phyloP scores from a whole-genome alignment of 2,888 invertebrate species.

The Cyclophora albipunctata region DNA sequence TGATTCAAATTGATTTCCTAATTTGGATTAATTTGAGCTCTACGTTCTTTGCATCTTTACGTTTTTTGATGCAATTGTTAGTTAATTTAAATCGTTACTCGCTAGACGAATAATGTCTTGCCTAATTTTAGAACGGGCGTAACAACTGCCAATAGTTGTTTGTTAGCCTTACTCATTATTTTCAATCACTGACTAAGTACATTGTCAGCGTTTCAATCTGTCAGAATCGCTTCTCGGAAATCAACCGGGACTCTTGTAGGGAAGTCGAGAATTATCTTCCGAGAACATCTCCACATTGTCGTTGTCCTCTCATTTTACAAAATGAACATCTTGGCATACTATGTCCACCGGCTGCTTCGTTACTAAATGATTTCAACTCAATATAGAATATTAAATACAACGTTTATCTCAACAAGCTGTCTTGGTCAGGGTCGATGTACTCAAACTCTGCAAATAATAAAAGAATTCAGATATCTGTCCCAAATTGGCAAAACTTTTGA shows the following conservation, averaged over 20 bases:
- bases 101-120: too few relatives aligned
- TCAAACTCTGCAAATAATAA: constrained; percentile 26
- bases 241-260: constrained; percentile 41
- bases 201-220: constrained; percentile 12
- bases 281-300: constrained; percentile 37
- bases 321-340: constrained; percentile 29
- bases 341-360: constrained; percentile 8
- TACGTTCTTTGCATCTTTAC: too few relatives aligned
- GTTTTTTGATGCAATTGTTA: too few relatives aligned
- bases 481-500: constrained; percentile 37
- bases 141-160: too few relatives aligned
- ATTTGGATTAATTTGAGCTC: too few relatives aligned
- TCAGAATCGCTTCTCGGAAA: constrained; percentile 42
- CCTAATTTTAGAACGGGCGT: too few relatives aligned
- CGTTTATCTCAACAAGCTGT: constrained; percentile 4
- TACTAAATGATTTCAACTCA: too few relatives aligned
- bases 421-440: constrained; percentile 44
- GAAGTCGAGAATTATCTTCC: constrained; percentile 44
- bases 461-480: constrained; percentile 50
- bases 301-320: constrained; percentile 41
- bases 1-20: too few relatives aligned
- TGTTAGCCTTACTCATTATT: constrained; percentile 4
- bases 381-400: too few relatives aligned
- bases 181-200: constrained; percentile 11
- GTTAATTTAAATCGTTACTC: too few relatives aligned